Evolutionary conservation across 2,797 vertebrate species (phyloP), one percentile per base, ranked within the genome.

Genomic region (Cyclopterus lumpus): DNA sequence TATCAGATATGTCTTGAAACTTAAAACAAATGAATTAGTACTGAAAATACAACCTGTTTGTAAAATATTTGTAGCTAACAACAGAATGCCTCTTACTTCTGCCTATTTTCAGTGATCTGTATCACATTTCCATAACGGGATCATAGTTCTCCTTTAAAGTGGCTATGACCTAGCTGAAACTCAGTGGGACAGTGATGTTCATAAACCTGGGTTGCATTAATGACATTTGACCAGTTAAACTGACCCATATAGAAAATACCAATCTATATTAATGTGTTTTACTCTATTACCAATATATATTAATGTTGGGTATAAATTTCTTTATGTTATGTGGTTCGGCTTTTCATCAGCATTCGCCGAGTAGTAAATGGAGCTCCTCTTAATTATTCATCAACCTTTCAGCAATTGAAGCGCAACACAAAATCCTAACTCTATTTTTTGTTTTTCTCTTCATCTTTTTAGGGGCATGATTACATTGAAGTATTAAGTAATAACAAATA

Each of bases 231-330:
- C 79, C 77, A 73, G 76, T 86, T 89, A 85, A 89, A 92, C 63
- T 89, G 84, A 91, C 89, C 90, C 72, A 85, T 87, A 88, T 82
- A 80, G 79, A 91, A 92, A 88, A 88, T 86, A 86, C 80, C 89
- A 83, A 93, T 93, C 78, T 93, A 92, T 94, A 94, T 94, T 94
- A 94, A 95, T 95, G 92, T 81, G 73, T 86, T 88, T 84, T 80
- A 65, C 80, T 89, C 81, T 44, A 80, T 88, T 91, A 91, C 77
- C 89, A 93, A 93, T 94, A 92, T 94, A 94, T 95, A 95, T 94
- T 95, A 93, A 94, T 94, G 89, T 59, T 57, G 86, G 62, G 69
- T 92, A 82, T 93, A 86, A 86, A 91, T 93, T 84, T 88, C 79
- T 83, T 83, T 84, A 81, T 26, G 69, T 84, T 87, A 72, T 85